These are phyloP conservation scores for Helobdella robusta DNA, from an alignment of 2,888 invertebrate genomes.

Conservation along the genomic window DNA sequence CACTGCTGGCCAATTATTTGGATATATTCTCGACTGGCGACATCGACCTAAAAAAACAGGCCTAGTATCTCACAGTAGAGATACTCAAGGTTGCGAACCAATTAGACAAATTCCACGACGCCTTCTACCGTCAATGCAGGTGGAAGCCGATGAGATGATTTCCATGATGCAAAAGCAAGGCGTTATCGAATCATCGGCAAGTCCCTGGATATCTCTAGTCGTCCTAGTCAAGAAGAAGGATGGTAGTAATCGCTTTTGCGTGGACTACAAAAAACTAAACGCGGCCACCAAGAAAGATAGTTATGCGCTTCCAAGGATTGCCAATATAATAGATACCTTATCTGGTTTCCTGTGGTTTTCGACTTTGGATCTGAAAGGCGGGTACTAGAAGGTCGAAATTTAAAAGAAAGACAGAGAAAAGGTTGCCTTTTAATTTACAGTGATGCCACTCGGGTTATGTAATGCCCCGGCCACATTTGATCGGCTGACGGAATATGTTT, in stretches of 20 bases:
- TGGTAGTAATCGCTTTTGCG: slow-evolving; percentile 31
- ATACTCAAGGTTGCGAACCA: neutral
- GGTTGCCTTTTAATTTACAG: slow-evolving; percentile 28
- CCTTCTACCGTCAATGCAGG: neutral
- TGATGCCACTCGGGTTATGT: slow-evolving; percentile 21
- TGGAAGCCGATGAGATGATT: neutral
- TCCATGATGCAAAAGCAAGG: slow-evolving; percentile 15
- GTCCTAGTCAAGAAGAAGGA: too few relatives aligned
- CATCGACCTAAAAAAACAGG: too few relatives aligned
- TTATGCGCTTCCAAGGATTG: too few relatives aligned
- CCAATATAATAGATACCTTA: slow-evolving; percentile 31
- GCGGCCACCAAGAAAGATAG: slow-evolving; percentile 30
- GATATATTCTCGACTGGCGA: too few relatives aligned
- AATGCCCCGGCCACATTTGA: slow-evolving; percentile 24
- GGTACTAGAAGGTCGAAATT: slow-evolving; percentile 37
- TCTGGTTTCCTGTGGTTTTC: slow-evolving; percentile 33
- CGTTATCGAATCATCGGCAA: slow-evolving; percentile 12
- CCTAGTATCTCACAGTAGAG: too few relatives aligned
- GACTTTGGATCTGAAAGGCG: slow-evolving; percentile 33
- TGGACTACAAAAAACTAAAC: slow-evolving; percentile 32
- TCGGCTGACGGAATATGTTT: slow-evolving; percentile 21
- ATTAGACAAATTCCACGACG: neutral
- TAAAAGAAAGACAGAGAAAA: slow-evolving; percentile 12
- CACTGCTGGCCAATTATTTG: too few relatives aligned
- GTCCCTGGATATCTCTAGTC: slow-evolving; percentile 24